Evolutionary conservation across 2,797 vertebrate genomes (phyloP).

Genomic region (Delichon dasypus): DNA sequence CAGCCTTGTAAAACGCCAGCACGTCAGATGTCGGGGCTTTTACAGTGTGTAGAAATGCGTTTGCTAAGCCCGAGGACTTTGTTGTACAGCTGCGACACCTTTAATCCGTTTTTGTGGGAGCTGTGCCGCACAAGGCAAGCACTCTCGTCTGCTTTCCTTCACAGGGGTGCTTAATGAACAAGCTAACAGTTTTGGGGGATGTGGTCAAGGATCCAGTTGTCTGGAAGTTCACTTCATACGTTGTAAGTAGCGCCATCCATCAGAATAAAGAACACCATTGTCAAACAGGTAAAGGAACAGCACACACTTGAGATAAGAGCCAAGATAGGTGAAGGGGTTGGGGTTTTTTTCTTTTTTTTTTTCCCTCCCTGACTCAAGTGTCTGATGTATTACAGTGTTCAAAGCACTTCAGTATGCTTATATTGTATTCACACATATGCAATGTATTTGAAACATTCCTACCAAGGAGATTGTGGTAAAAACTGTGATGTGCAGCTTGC

Average conservation of each 20-base stretch:
- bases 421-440: constrained; percentile 59
- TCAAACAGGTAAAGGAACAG: background rate
- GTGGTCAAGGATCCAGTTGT: background rate
- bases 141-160: background rate
- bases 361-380: background rate
- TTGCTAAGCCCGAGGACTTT: constrained; percentile 46
- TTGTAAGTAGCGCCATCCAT: background rate
- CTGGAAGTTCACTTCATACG: accelerated
- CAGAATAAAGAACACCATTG: background rate
- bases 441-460: constrained; percentile 72
- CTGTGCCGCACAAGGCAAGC: background rate
- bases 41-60: constrained; percentile 63
- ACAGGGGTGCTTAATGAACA: background rate
- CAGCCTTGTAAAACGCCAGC: constrained; percentile 71
- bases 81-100: constrained; percentile 52
- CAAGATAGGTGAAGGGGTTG: background rate
- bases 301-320: background rate
- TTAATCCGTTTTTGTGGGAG: constrained; percentile 40
- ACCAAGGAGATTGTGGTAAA: constrained; percentile 69
- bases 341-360: no score
- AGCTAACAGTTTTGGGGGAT: background rate
- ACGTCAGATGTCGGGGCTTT: constrained; percentile 71
- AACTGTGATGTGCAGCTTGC: constrained; percentile 59
- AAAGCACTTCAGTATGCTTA: constrained; percentile 54
- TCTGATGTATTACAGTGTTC: constrained; percentile 57